Conservation (phyloP, 2,113 vertebrate species). For the Fregata magnificens region DNA sequence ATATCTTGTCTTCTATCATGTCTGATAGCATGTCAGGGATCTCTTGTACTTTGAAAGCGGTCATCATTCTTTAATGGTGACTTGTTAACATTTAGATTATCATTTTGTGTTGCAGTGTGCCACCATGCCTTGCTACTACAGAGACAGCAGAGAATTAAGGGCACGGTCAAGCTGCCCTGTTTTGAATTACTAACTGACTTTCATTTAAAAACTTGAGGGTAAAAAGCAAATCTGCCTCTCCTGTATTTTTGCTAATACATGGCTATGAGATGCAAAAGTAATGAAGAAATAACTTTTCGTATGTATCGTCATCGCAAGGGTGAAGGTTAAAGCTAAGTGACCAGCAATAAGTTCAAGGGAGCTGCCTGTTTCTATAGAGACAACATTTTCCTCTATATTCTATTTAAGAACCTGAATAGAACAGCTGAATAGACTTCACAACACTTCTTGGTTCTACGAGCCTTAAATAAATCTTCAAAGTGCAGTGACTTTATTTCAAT, state of each 20-base stretch:
- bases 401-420: background rate
- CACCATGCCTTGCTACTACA: background rate
- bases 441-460: background rate
- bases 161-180: background rate
- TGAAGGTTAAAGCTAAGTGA: background rate
- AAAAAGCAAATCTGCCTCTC: background rate
- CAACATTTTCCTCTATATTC: background rate
- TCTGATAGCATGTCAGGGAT: background rate
- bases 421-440: background rate
- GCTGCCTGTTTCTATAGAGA: conserved; percentile 28
- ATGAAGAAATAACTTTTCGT: background rate
- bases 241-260: background rate
- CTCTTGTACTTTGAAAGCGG: conserved; percentile 18
- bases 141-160: background rate
- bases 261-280: background rate
- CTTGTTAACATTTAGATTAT: conserved; percentile 28
- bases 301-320: background rate
- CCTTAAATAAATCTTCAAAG: background rate
- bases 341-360: background rate
- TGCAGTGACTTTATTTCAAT: background rate
- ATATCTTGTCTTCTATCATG: conserved; percentile 16
- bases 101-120: background rate
- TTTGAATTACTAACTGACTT: background rate
- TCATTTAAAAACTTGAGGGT: background rate
- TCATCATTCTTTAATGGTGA: conserved; percentile 44